Base-by-base conservation (phyloP, 2,113 vertebrate genomes). In the Melanerpes aurifrons region DNA sequence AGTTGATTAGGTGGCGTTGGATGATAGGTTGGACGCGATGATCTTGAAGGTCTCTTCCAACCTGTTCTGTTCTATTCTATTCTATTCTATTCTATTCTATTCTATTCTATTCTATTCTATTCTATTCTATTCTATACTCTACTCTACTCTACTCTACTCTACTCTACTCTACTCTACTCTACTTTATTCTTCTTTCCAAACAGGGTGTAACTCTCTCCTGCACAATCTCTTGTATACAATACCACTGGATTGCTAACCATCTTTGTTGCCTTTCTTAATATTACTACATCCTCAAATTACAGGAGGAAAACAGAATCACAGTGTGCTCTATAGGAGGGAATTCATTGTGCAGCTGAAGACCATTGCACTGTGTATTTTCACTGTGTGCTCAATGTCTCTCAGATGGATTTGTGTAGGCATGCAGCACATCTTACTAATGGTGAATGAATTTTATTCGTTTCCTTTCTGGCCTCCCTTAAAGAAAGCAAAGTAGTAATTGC, bases 281-380 rank as follows among this genome's bases (percentile, higher is more conserved):
- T 75, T 72, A 68, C 61, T 82, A 61, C 17, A 56, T 68, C 78
- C 32, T 92, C 53, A 82, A 93, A 86, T 87, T 82, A 68, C 63
- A 73, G n/a, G 16, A 93, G 57, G 59, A 92, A 96, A 93, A 58
- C 54, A 61, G 76, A 86, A 96, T 86, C 81, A 84, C 75, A 92
- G 84, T 87, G 78, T 28, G 85, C 76, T 90, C 91, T 89, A 35
- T 82, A 92, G 85, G 77, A 94, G 53, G 56, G 67, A 87, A 81
- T 61, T 81, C 75, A 92, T 3, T 74, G 79, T 50, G n/a, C 86
- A 78, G 69, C 3, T 73, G 37, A 86, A 82, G 66, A 86, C 63
- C 64, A 57, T 17, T 43, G 53, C 53, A 92, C 53, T 5, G 31
- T 63, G 48, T 47, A 68, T 92, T 94, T 90, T 70, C 74, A 40